These are phyloP conservation scores for Copsychus sechellarum DNA, from an alignment of 2,113 vertebrate species.

Conservation along the genomic window DNA sequence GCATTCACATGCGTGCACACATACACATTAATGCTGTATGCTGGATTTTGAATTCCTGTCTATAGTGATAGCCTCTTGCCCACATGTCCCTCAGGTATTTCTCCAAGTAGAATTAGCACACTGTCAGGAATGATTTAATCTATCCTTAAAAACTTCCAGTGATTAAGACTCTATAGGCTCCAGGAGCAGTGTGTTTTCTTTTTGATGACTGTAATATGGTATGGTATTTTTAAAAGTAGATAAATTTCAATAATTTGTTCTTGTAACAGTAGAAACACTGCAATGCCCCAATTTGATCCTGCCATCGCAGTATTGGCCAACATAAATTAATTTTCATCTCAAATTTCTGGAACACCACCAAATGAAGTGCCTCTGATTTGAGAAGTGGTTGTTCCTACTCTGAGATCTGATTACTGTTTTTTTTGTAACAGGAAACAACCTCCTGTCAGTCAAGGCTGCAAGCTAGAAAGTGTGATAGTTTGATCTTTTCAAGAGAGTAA, in stretches of 20 bases:
- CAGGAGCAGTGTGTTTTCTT: not conserved
- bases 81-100: rapidly evolving
- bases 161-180: not conserved
- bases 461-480: not conserved
- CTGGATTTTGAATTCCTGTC: not conserved
- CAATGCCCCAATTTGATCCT: not conserved
- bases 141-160: not conserved
- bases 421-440: not conserved
- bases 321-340: not conserved
- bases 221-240: not conserved
- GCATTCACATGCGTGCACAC: not conserved
- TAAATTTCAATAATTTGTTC: not conserved
- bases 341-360: not conserved
- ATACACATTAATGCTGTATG: not conserved
- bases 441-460: not conserved
- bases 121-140: not conserved
- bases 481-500: not conserved
- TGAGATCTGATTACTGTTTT: not conserved
- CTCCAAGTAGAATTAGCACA: not conserved
- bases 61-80: not conserved
- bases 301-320: not conserved
- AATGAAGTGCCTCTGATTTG: not conserved
- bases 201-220: not conserved
- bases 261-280: not conserved
- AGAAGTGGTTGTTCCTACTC: not conserved